Evolutionary conservation across 2,113 vertebrate species (phyloP).

Genomic region (Urocitellus parryii): DNA sequence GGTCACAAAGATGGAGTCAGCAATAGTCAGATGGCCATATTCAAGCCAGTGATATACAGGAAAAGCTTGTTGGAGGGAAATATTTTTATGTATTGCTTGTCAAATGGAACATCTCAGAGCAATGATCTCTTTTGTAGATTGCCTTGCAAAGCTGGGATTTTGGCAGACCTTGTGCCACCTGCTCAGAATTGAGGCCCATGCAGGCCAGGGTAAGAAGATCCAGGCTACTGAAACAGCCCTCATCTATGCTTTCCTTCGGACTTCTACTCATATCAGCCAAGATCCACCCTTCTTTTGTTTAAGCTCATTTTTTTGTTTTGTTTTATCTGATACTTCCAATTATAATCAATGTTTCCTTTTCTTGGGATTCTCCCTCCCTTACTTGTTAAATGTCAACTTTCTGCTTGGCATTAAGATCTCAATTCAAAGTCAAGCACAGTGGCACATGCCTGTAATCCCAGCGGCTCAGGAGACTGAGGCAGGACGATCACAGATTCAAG

Average conservation of each 20-base stretch:
- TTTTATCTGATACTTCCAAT: background rate
- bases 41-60: background rate
- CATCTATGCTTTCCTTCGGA: background rate
- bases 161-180: background rate
- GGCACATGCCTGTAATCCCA: no score
- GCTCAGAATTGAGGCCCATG: background rate
- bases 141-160: background rate
- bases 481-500: no score
- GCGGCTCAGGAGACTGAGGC: no score
- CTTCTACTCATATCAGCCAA: background rate
- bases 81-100: background rate
- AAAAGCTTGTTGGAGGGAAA: background rate
- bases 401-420: background rate
- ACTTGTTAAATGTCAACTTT: background rate
- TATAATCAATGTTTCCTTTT: background rate
- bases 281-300: background rate
- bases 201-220: background rate
- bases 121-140: background rate
- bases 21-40: background rate
- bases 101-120: background rate
- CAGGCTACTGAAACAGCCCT: background rate
- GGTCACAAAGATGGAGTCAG: background rate
- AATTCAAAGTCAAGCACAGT: background rate
- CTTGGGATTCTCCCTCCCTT: background rate
- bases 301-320: background rate